Evolutionary conservation across 2,113 vertebrate genomes (phyloP).

Genomic region (Phalacrocorax brasilianus): DNA sequence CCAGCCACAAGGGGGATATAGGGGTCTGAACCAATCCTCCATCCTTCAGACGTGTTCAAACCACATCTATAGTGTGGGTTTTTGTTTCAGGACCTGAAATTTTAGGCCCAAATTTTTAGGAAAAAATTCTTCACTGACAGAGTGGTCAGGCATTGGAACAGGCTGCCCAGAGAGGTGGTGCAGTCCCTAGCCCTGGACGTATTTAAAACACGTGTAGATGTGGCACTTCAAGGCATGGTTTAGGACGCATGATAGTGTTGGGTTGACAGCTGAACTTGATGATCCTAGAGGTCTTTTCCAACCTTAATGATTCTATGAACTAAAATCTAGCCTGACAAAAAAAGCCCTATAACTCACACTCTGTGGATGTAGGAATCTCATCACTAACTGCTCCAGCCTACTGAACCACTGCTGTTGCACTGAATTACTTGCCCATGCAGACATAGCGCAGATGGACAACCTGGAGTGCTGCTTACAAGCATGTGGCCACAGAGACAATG

Average conservation of each 20-base stretch:
- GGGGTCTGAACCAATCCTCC: fast-evolving
- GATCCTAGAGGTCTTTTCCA: no score
- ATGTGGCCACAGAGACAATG: neutral
- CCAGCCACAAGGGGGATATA: no score
- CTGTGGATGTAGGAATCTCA: neutral
- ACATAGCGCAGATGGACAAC: neutral
- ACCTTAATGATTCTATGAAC: no score
- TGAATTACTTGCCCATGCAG: neutral
- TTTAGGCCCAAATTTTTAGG: no score
- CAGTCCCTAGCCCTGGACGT: no score
- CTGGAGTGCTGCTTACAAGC: neutral
- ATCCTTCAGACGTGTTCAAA: neutral
- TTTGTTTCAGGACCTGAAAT: neutral
- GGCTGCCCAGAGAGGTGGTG: no score
- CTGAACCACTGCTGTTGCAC: neutral
- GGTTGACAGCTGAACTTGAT: no score
- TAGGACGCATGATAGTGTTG: no score
- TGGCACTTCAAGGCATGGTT: no score
- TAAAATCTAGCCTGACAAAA: neutral
- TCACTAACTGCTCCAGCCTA: neutral
- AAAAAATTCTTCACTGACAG: no score
- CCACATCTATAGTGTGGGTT: fast-evolving
- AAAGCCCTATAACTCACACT: neutral
- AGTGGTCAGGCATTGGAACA: no score
- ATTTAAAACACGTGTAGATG: no score